Conservation (phyloP, 1,140 invertebrate genomes). For the Stegodyphus dumicola region DNA sequence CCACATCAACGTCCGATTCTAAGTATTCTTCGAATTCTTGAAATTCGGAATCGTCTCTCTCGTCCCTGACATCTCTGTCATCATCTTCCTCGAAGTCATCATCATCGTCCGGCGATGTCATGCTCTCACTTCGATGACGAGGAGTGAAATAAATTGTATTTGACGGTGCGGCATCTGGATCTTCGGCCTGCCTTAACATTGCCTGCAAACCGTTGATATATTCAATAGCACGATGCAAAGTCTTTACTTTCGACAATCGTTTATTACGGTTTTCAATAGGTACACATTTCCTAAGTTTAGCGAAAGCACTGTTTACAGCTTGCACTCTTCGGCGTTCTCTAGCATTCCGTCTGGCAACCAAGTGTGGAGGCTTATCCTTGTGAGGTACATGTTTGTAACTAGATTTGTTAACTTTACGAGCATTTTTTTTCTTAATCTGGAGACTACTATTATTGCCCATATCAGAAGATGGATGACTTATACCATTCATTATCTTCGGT, state of each 20-base stretch:
- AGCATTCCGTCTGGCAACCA: slow-evolving; percentile 73
- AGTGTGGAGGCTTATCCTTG: slow-evolving; percentile 70
- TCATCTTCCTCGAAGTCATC: background rate
- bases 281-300: slow-evolving; percentile 70
- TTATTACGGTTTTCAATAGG: slow-evolving; percentile 68
- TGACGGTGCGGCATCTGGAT: background rate
- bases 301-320: slow-evolving; percentile 73
- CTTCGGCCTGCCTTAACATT: slow-evolving; percentile 57
- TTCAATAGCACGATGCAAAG: slow-evolving; percentile 67
- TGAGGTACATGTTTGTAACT: slow-evolving; percentile 68
- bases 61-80: background rate
- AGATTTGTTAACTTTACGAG: slow-evolving; percentile 42
- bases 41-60: slow-evolving; percentile 4
- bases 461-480: background rate
- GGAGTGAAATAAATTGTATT: background rate
- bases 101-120: slow-evolving; percentile 1
- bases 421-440: background rate
- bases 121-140: background rate
- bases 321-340: slow-evolving; percentile 72
- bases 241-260: slow-evolving; percentile 68
- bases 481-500: background rate
- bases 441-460: background rate
- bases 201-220: slow-evolving; percentile 66
- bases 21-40: background rate
- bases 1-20: slow-evolving; percentile 22